These are phyloP conservation scores for Holocentrus rufus DNA, from an alignment of 2,797 vertebrate genomes.

Conservation along the genomic window DNA sequence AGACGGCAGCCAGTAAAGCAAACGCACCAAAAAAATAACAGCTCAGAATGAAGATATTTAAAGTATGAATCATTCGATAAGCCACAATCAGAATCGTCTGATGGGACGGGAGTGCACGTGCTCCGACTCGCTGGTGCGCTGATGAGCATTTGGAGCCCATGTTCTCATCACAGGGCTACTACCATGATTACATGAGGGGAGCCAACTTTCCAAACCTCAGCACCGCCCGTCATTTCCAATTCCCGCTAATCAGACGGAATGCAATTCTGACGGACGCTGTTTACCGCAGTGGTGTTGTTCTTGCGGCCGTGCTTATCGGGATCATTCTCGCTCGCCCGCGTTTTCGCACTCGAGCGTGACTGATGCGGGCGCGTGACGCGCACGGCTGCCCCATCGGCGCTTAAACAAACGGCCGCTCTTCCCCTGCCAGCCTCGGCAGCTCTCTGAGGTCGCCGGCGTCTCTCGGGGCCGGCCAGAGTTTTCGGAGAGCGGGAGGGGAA, in stretches of 20 bases:
- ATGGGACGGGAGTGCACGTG: conserved; percentile 22
- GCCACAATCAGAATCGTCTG: conserved; percentile 49
- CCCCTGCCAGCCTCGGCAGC: conserved; percentile 28
- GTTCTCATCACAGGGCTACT: conserved; percentile 40
- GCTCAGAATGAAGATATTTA: conserved; percentile 50
- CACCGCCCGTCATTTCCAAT: conserved; percentile 55
- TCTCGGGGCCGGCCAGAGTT: conserved; percentile 49
- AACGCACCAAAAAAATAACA: background rate
- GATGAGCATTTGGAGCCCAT: conserved; percentile 49
- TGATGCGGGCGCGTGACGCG: conserved; percentile 2
- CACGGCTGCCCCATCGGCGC: background rate
- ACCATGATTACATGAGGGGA: conserved; percentile 58
- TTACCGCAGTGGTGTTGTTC: conserved; percentile 39
- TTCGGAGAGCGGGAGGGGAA: conserved; percentile 56
- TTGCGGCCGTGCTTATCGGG: conserved; percentile 44
- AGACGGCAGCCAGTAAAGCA: background rate
- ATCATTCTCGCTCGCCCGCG: conserved; percentile 7
- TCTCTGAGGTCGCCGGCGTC: conserved; percentile 47
- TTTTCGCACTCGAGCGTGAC: no score
- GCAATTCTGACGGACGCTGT: conserved; percentile 50
- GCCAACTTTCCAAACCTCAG: conserved; percentile 64
- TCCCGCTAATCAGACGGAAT: conserved; percentile 22
- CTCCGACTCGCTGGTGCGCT: conserved; percentile 17
- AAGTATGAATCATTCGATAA: conserved; percentile 44
- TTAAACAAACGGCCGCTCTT: conserved; percentile 19